These are phyloP conservation scores for Phylloscopus trochilus DNA, from an alignment of 2,113 vertebrate species.

Conservation along the genomic window DNA sequence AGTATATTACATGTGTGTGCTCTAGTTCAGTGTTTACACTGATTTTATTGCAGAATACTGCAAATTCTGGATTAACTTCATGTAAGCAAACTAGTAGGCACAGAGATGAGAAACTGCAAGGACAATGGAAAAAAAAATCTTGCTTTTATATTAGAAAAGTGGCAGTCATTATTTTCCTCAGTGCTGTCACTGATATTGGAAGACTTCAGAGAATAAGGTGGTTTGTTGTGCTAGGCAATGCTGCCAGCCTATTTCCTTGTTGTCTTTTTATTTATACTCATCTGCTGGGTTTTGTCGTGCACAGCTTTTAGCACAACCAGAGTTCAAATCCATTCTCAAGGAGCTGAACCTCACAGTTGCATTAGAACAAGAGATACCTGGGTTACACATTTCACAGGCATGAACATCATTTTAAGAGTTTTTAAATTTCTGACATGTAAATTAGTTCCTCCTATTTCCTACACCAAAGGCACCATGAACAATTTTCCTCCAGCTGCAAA, in stretches of 20 bases:
- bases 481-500: neutral
- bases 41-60: neutral
- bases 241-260: neutral
- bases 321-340: neutral
- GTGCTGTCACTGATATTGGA: neutral
- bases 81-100: neutral
- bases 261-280: neutral
- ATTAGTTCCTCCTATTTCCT: neutral
- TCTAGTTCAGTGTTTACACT: neutral
- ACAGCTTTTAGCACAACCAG: neutral
- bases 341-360: neutral
- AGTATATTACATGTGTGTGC: neutral
- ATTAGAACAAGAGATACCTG: neutral
- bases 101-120: neutral
- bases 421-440: neutral
- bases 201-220: neutral
- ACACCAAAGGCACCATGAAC: neutral
- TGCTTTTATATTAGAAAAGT: neutral
- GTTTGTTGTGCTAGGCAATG: neutral
- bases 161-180: neutral
- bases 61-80: neutral
- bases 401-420: neutral
- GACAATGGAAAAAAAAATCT: neutral
- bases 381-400: rapidly evolving
- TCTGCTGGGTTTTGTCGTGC: neutral